Conservation (phyloP, 2,797 vertebrate genomes). For the Paedocypris micromegethes region DNA sequence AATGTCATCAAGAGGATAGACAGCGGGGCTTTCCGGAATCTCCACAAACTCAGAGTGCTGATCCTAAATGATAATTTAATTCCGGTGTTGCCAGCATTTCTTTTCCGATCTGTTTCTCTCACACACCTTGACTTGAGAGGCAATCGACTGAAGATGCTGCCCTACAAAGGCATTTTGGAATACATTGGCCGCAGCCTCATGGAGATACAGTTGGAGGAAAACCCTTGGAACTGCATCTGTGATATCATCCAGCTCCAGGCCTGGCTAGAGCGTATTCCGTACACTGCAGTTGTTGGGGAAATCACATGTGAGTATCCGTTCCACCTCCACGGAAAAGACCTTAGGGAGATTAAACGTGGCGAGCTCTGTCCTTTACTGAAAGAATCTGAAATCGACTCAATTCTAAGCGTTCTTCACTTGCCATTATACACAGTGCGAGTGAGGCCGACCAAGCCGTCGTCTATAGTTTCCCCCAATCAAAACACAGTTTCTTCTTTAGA, state of each 20-base stretch:
- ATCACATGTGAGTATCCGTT: constrained; percentile 96
- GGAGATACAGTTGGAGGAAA: constrained; percentile 96
- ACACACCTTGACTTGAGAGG: constrained; percentile 97
- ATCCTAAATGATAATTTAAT: constrained; percentile 99
- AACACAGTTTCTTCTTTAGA: constrained; percentile 82
- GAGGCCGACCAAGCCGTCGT: constrained; percentile 76
- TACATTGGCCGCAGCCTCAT: constrained; percentile 91
- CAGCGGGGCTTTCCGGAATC: constrained; percentile 91
- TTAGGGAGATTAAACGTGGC: constrained; percentile 91
- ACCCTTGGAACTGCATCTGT: constrained; percentile 97
- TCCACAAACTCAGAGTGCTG: constrained; percentile 94
- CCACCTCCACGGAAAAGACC: constrained; percentile 93
- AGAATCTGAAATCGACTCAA: constrained; percentile 63
- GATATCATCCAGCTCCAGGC: constrained; percentile 91
- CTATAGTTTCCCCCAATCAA: constrained; percentile 87
- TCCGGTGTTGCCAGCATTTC: constrained; percentile 81
- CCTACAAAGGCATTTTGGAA: constrained; percentile 93
- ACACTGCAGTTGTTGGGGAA: constrained; percentile 92
- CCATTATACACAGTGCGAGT: constrained; percentile 57
- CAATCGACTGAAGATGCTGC: constrained; percentile 94
- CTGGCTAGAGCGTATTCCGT: constrained; percentile 96
- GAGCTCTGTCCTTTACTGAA: constrained; percentile 86
- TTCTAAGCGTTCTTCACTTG: constrained; percentile 53
- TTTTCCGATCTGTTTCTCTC: constrained; percentile 77
- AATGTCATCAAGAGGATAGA: constrained; percentile 97